A percentile compares a stretch with the other conserved stretches of the same genome.
These are phyloP conservation scores for Girardia tigrina DNA, from an alignment of 2,888 invertebrate genomes.

Conservation along the genomic window DNA sequence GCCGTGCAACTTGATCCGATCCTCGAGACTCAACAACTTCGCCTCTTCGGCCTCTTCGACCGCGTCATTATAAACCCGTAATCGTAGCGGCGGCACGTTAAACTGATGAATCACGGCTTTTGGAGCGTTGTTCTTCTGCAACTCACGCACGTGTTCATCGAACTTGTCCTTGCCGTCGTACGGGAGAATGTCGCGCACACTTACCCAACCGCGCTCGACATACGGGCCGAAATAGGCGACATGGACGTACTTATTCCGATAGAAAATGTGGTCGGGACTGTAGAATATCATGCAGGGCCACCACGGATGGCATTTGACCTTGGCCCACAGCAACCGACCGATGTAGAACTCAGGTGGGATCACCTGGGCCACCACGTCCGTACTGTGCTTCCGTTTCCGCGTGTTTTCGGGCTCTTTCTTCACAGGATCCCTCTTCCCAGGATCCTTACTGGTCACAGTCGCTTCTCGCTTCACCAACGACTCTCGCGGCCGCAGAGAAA, in stretches of 20 bases:
- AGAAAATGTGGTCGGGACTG: slow-evolving; percentile 26
- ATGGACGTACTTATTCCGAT: neutral
- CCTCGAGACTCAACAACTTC: neutral
- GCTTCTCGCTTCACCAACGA: too few relatives aligned
- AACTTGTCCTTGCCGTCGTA: slow-evolving; percentile 34
- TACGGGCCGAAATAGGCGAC: slow-evolving; percentile 37
- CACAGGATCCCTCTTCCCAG: neutral
- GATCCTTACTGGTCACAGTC: neutral
- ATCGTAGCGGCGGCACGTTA: neutral
- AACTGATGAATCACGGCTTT: neutral
- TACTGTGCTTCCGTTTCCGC: neutral
- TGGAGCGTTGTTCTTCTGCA: slow-evolving; percentile 16
- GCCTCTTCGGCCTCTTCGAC: slow-evolving; percentile 31
- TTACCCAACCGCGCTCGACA: slow-evolving; percentile 36
- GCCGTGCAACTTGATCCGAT: slow-evolving; percentile 24
- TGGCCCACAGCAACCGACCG: slow-evolving; percentile 36
- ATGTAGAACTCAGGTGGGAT: neutral
- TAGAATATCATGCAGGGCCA: slow-evolving; percentile 37
- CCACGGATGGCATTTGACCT: slow-evolving; percentile 37
- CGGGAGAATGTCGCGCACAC: slow-evolving; percentile 1
- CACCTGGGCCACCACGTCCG: neutral
- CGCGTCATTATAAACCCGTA: slow-evolving; percentile 20
- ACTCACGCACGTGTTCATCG: slow-evolving; percentile 24
- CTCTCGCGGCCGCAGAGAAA: neutral
- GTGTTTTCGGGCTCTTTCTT: neutral